These are phyloP conservation scores for Alethe castanea DNA, from an alignment of 2,113 vertebrate genomes.

Conservation along the genomic window DNA sequence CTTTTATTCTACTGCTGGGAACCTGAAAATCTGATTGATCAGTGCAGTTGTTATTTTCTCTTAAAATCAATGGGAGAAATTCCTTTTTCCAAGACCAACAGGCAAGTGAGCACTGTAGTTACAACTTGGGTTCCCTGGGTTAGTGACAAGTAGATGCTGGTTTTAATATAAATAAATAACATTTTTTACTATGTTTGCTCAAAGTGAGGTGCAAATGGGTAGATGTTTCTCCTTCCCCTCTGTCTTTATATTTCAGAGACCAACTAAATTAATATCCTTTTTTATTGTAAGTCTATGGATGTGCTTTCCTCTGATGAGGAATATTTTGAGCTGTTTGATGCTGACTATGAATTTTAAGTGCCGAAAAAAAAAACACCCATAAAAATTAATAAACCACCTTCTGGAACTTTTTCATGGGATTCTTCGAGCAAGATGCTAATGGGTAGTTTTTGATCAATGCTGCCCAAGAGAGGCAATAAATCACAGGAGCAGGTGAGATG, in stretches of 20 bases:
- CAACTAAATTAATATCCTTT: background rate
- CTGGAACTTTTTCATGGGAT: background rate
- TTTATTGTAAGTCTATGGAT: background rate
- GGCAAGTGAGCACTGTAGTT: background rate
- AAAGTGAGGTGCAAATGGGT: background rate
- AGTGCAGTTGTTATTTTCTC: background rate
- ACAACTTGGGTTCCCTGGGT: background rate
- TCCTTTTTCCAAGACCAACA: background rate
- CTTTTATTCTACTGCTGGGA: background rate
- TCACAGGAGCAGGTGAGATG: background rate
- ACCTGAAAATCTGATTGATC: background rate
- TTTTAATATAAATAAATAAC: background rate
- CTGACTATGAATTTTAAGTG: background rate
- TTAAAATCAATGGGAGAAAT: background rate
- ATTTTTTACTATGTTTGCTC: background rate
- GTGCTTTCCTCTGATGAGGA: background rate
- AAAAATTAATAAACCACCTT: background rate
- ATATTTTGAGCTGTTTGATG: background rate
- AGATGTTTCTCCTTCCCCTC: background rate
- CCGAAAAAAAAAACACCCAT: background rate
- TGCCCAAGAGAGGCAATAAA: background rate
- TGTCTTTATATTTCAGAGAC: background rate
- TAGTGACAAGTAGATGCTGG: background rate
- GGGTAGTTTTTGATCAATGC: background rate
- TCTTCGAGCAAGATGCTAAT: background rate